Evolutionary conservation across 2,113 vertebrate species (phyloP), one percentile per base, ranked within the genome.

Genomic region (Cnemophilus loriae): DNA sequence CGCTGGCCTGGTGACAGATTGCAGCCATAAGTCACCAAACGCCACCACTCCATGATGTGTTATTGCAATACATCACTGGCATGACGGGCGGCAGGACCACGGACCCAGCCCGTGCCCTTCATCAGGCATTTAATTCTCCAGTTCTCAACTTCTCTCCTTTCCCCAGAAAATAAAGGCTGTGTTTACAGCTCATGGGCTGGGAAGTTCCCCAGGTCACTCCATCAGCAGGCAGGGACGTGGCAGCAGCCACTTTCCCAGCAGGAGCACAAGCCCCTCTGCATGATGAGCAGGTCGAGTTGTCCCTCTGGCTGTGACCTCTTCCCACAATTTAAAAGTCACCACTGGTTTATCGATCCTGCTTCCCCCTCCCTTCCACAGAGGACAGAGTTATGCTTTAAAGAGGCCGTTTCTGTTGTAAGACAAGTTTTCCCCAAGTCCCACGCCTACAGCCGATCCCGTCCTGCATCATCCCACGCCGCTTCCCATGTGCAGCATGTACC

Each of bases 91-190:
- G 84, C 93, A 87, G 75, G 84, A 46, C n/a, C 95, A 90, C 17
- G 6, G 37, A 27, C 79, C 90, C 32, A 10, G 94, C 96, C 92
- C 84, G 47, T 96, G 95, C 93, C 96, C 96, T 97, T 96, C 96
- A 89, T 14, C 9, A 50, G 86, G 91, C 81, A 30, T 83, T 95
- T 94, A 70, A 96, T 93, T 87, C 97, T 80, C 77, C 89, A 88
- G 87, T 85, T 70, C 97, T 93, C 96, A 90, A 50, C 76, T 75
- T 84, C 41, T 53, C 89, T 93, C 82, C 84, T 69, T 65, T 5
- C 9, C 81, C 68, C 22, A 33, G 84, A 61, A 96, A 91, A 95
- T 42, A 53, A 91, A 88, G 77, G 57, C 91, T 65, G 88, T 86
- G 84, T 87, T 95, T 78, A 69, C 77, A 85, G 70, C 8, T 0